Evolutionary conservation across 2,888 invertebrate species (phyloP).

Genomic region (Stenurella melanura): DNA sequence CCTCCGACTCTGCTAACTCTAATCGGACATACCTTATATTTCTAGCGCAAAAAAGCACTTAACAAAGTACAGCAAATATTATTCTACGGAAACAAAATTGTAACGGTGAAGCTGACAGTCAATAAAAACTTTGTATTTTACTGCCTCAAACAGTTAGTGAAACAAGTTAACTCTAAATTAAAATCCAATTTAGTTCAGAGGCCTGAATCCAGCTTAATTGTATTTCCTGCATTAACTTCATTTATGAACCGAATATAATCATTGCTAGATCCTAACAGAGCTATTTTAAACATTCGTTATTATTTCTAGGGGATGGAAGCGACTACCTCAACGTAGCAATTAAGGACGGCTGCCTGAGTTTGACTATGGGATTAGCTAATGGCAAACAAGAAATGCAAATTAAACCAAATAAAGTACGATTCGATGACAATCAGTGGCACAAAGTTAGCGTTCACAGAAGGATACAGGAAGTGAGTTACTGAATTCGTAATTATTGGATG

Average conservation of each 20-base stretch:
- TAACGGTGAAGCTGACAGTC: not conserved
- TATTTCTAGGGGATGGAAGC: conserved; percentile 85
- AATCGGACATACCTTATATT: too few species aligned
- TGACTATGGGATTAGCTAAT: conserved; percentile 93
- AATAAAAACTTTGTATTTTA: not conserved
- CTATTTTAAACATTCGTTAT: conserved; percentile 11
- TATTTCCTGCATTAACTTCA: conserved; percentile 7
- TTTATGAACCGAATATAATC: conserved; percentile 4
- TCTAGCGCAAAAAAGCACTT: too few species aligned
- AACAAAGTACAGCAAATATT: too few species aligned
- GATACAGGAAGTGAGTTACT: conserved; percentile 87
- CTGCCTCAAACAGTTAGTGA: not conserved
- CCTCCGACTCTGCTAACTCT: too few species aligned
- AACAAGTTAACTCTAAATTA: conserved; percentile 7
- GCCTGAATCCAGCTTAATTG: conserved; percentile 7
- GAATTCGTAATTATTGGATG: not conserved
- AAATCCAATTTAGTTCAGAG: not conserved
- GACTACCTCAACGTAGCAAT: conserved; percentile 93
- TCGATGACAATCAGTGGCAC: conserved; percentile 98
- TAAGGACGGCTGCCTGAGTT: conserved; percentile 90
- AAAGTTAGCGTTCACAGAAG: conserved; percentile 91
- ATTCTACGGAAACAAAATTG: not conserved
- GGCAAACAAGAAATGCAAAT: conserved; percentile 93
- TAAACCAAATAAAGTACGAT: conserved; percentile 89
- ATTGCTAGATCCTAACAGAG: not conserved